Conservation (phyloP, 2,888 invertebrate species). For the Adelphocoris suturalis region DNA sequence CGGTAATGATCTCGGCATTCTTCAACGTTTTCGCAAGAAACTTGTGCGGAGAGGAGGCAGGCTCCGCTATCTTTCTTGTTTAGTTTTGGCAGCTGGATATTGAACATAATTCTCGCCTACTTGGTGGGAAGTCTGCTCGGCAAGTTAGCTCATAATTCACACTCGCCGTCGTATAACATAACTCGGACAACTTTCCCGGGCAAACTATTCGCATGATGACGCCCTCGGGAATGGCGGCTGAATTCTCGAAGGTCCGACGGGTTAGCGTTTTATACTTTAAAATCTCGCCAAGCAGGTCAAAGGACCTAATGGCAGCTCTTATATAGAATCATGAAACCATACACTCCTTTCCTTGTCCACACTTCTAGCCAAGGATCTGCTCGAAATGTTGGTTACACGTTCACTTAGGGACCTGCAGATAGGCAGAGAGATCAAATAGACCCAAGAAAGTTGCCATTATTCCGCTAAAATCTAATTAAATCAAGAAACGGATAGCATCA, state of each 20-base stretch:
- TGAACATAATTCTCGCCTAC: constrained; percentile 19
- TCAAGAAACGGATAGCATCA: too few species aligned
- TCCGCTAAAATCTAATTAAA: too few species aligned
- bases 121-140: not conserved
- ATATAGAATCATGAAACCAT: too few species aligned
- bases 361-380: too few species aligned
- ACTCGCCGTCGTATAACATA: constrained; percentile 4
- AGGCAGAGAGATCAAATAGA: too few species aligned
- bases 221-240: not conserved
- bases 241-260: not conserved
- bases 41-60: not conserved
- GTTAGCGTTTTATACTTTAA: not conserved
- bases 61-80: not conserved
- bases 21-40: not conserved
- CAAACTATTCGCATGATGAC: not conserved
- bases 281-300: too few species aligned
- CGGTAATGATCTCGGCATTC: not conserved
- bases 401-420: too few species aligned
- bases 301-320: too few species aligned
- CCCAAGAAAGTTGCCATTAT: too few species aligned
- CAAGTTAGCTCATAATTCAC: constrained; percentile 33
- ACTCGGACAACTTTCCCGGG: constrained; percentile 32
- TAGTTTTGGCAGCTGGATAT: not conserved
- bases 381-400: too few species aligned
- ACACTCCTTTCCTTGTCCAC: too few species aligned